Conservation (phyloP, 2,888 invertebrate genomes). For the Actias luna region DNA sequence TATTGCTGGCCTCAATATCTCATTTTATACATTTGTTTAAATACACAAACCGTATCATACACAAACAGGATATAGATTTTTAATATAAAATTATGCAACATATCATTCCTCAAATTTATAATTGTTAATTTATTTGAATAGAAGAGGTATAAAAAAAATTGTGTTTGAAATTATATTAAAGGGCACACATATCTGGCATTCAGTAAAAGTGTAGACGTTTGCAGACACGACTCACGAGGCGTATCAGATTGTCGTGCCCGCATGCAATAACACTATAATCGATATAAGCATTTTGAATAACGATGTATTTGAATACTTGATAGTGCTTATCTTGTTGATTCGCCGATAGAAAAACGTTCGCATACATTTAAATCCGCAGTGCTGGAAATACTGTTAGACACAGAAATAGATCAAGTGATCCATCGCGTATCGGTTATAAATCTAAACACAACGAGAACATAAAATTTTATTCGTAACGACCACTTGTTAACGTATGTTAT, state of each 20-base stretch:
- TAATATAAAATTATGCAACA: background rate
- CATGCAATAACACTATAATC: constrained; percentile 54
- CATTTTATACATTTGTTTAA: background rate
- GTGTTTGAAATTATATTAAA: constrained; percentile 9
- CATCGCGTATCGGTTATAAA: constrained; percentile 59
- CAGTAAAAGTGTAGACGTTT: constrained; percentile 19
- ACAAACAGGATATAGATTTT: background rate
- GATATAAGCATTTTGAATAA: constrained; percentile 45
- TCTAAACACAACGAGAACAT: constrained; percentile 67
- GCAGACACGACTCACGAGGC: constrained; percentile 34
- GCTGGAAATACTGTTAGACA: constrained; percentile 25
- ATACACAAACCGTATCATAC: background rate
- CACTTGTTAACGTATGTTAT: constrained; percentile 74
- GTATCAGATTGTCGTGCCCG: constrained; percentile 52
- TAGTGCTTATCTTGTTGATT: constrained; percentile 26
- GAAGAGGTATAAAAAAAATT: constrained; percentile 26
- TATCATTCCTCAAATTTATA: background rate
- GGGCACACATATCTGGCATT: background rate
- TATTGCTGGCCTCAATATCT: background rate
- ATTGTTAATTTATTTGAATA: background rate
- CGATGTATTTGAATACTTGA: constrained; percentile 31
- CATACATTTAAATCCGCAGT: constrained; percentile 22
- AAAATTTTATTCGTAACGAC: constrained; percentile 67
- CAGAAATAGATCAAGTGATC: constrained; percentile 49
- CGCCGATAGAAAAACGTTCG: constrained; percentile 22